Evolutionary conservation across 2,888 invertebrate species (phyloP), one percentile per base, ranked within the genome.

Genomic region (Perdita meconis): DNA sequence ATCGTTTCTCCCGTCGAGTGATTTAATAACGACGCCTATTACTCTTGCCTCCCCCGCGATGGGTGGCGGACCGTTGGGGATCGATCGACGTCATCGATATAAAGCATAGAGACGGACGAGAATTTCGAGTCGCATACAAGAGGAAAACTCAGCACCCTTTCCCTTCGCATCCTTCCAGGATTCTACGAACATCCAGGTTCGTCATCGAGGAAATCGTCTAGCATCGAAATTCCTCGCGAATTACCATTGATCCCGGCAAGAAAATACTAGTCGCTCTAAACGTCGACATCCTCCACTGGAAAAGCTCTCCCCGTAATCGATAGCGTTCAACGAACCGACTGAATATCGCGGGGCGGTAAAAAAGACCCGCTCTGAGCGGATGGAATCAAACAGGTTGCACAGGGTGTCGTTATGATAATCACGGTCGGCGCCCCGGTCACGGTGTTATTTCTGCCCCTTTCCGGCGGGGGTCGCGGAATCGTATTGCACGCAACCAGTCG

Each of bases 381-480:
- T 19, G 47, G 75, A 75, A 75, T 75, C 75, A 65, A 75, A 75
- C 75, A 75, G 75, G 75, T 75, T 75, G 72, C 60, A 57, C 56
- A 57, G 50, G 26, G 34, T 38, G 60, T 65, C 72, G 73, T 72
- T 75, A 72, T 72, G 73, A 72, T 72, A 75, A 75, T 65, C 65
- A 72, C 34, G 55, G 38, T 56, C 34, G 34, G 55, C 34, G 34
- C 22, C 8, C 6, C 40, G 55, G 70, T 56, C 57, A 57, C 63
- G 42, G 57, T 57, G 63, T 63, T 74, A 64, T 30, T 71, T 57
- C 57, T 36, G 10, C 36, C 44, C 38, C 51, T 64, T 24, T 24
- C 38, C 30, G 24, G 36, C n/a, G n/a, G n/a, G n/a, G n/a, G n/a
- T n/a, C n/a, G 19, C 5, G 2, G 36, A n/a, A 12, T 47, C 24